phyloP scores from a whole-genome alignment of 2,797 vertebrate genomes.

The Brachymystax lenok region DNA sequence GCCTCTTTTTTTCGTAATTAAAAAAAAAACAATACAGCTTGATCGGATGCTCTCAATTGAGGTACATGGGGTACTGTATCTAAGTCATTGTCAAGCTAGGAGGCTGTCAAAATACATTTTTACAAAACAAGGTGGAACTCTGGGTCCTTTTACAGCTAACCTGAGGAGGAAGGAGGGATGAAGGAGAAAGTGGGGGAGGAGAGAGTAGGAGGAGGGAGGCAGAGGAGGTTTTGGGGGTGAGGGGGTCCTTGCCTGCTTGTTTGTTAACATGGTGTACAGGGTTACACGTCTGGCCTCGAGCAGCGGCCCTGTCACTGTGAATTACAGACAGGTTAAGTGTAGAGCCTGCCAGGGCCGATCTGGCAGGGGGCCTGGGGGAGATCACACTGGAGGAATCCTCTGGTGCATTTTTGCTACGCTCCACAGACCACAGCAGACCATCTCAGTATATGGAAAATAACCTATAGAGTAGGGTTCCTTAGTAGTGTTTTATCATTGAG shows the following conservation, averaged over 20 bases:
- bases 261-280: slow-evolving; percentile 54
- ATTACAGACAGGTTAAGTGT: slow-evolving; percentile 66
- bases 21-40: too few species aligned
- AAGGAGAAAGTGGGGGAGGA: slow-evolving; percentile 12
- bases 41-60: too few species aligned
- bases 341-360: slow-evolving; percentile 60
- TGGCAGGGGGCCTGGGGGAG: slow-evolving; percentile 46
- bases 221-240: slow-evolving; percentile 15
- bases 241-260: slow-evolving; percentile 50
- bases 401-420: slow-evolving; percentile 34
- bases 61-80: background rate
- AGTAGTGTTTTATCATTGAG: background rate
- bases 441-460: background rate
- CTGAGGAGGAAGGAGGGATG: background rate
- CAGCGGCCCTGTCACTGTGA: slow-evolving; percentile 62
- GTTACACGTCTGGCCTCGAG: slow-evolving; percentile 64
- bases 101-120: background rate
- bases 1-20: too few species aligned
- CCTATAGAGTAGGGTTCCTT: background rate
- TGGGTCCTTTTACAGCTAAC: background rate
- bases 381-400: slow-evolving; percentile 35
- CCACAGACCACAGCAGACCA: slow-evolving; percentile 20
- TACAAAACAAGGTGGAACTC: background rate
- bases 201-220: background rate
- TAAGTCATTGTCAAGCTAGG: background rate